Evolutionary conservation across 1,140 invertebrate species (phyloP), one percentile per base, ranked within the genome.

Genomic region (Drosophila kanapiae): DNA sequence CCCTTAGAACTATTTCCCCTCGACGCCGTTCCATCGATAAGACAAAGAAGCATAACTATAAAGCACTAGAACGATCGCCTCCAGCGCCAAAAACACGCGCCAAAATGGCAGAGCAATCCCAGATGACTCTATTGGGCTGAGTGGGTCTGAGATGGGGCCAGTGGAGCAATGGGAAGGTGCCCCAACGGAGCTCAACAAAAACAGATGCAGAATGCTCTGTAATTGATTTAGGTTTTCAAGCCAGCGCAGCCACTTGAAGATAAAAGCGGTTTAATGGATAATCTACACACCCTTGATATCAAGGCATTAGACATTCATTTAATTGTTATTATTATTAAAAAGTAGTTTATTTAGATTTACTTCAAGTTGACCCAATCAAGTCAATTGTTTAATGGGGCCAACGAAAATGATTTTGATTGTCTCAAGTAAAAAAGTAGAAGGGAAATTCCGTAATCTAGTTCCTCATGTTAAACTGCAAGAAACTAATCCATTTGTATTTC

Each of bases 1-100:
- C 49, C 57, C 33, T 35, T 35, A 33, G 48, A 47, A 56, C 71
- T 76, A 61, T 43, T 56, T 33, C 56, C 62, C 61, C 51, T 31
- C 69, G 14, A 40, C 68, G 45, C 6, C 31, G 6, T 10, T 42
- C 59, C 35, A 5, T 48, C 57, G 80, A 83, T 83, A 83, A 83
- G 82, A 77, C 65, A 81, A 78, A 68, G 63, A 60, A 75, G 58
- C 63, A 82, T 70, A 78, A 63, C 63, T 79, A 75, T 63, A 45
- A 49, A 45, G 48, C 38, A 72, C 49, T 72, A 60, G 45, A 61
- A 16, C 29, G 70, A 76, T 71, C 75, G 65, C 63, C 69, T 31
- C 61, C 42, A 78, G 82, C 77, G 65, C 51, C 63, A 65, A 81
- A 70, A 48, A 67, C 58, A 53, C 57, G 63, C 64, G 64, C 64